Base-by-base conservation (phyloP, 2,797 vertebrate species). In the Amphiprion clarkii region DNA sequence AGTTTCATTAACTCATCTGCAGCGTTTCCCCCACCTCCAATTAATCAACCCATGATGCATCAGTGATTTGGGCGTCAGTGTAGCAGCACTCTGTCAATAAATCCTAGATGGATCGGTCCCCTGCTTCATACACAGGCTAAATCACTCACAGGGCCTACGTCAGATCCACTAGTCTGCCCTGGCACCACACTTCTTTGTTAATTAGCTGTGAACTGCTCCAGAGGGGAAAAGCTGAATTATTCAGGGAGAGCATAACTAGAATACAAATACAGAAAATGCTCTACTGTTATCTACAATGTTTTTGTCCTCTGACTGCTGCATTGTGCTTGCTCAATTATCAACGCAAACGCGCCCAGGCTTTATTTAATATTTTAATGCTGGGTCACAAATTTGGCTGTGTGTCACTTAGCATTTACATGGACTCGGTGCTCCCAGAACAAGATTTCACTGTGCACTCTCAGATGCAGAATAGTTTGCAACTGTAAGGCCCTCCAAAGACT, bases 41-140 rank as follows among this genome's bases (percentile, higher is more conserved):
- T 94, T 92, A 92, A 93, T 93, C 92, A 92, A 66, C 57, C 79
- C 84, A 76, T 81, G 89, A 92, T 91, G 88, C 86, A 90, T 92
- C 88, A 85, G 90, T 86, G 89, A 85, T 91, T 89, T 85, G 81
- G 81, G 80, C 72, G 59, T 88, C 82, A 73, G 87, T 4, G 60
- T 60, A 76, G 87, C 86, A 76, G 81, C 75, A 19, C 83, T 74
- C 72, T 88, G 91, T 93, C 94, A 86, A 93, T 94, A 90, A 89
- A 84, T 70, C 68, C 71, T 71, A 61, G 90, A 94, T 65, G 84
- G 87, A 93, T 93, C 29, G 61, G 79, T 87, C 92, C 89, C 87
- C 74, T 56, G 87, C 75, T 80, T 77, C 75, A 65, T 57, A 40
- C 86, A 70, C 63, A 59, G 85, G 85, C 87, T 78, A 89, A 90